Evolutionary conservation across 2,888 invertebrate genomes (phyloP), one percentile per base, ranked within the genome.

Genomic region (Drosophila buzzatii): DNA sequence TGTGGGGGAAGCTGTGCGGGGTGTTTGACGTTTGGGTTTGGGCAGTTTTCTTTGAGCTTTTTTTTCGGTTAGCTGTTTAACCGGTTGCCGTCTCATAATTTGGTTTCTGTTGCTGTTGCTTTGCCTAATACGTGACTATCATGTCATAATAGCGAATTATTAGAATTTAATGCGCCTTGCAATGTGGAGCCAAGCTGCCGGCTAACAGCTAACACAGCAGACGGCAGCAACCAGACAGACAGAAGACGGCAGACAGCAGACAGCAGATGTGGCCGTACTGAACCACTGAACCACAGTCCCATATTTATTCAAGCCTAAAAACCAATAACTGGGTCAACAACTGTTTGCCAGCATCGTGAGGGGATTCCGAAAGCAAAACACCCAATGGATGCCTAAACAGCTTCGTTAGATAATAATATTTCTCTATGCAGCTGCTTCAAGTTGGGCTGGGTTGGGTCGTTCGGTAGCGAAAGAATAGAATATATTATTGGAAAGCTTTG

Each of bases 111-210:
- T 73, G 73, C 85, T 82, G 70, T 71, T 70, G 82, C 81, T 83
- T 85, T 78, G 81, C 75, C 69, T 86, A 86, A 86, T 86, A 88
- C 90, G 90, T 86, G 90, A 86, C 90, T 86, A 86, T 90, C 85
- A 88, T 88, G 85, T 86, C 85, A 86, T 90, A 86, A 90, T 85
- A 86, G 89, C 86, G 85, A 90, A 85, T 88, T 86, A 86, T 86
- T 90, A 86, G 89, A 90, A 88, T 90, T 85, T 86, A 89, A 86
- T 86, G 85, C 81, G 85, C 80, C 72, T 76, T 23, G 65, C 77
- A 59, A 66, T 70, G 70, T 59, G 67, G 67, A 67, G 70, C 61
- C 70, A 53, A 64, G 62, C 39, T 67, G 74, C 70, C 68, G 64
- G 49, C 49, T 65, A 64, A 23, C 41, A 41, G 55, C 55, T 31